Evolutionary conservation across 2,113 vertebrate genomes (phyloP).

Genomic region (Sinosuthora webbiana): DNA sequence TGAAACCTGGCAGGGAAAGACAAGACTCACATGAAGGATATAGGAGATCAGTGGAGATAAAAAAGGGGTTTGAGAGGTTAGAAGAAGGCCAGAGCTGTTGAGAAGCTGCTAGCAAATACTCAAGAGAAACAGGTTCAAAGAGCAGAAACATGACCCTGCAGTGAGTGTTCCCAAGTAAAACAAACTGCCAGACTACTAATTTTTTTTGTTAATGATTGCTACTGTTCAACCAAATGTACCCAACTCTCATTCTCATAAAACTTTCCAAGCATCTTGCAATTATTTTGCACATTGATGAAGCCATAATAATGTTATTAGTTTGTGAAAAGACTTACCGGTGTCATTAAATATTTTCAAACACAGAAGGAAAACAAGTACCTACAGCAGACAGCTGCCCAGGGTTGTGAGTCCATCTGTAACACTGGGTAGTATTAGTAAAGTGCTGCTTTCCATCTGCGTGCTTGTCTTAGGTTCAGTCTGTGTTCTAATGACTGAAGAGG

Average conservation of each 20-base stretch:
- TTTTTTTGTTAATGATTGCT: neutral
- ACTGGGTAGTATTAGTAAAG: neutral
- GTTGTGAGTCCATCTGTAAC: neutral
- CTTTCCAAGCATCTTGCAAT: neutral
- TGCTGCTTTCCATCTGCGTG: neutral
- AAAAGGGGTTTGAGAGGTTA: neutral
- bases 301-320: neutral
- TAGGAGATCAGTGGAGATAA: neutral
- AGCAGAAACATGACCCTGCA: neutral
- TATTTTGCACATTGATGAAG: neutral
- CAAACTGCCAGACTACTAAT: neutral
- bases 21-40: neutral
- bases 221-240: neutral
- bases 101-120: neutral
- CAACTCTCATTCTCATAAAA: neutral
- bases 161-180: neutral
- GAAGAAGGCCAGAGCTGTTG: neutral
- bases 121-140: neutral
- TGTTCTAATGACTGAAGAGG: neutral
- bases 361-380: neutral
- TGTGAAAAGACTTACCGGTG: neutral
- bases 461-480: neutral
- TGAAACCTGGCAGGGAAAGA: neutral
- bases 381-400: neutral
- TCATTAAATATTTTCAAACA: neutral